These are phyloP conservation scores for Tapirus terrestris DNA, from an alignment of 2,113 vertebrate species.

Conservation along the genomic window DNA sequence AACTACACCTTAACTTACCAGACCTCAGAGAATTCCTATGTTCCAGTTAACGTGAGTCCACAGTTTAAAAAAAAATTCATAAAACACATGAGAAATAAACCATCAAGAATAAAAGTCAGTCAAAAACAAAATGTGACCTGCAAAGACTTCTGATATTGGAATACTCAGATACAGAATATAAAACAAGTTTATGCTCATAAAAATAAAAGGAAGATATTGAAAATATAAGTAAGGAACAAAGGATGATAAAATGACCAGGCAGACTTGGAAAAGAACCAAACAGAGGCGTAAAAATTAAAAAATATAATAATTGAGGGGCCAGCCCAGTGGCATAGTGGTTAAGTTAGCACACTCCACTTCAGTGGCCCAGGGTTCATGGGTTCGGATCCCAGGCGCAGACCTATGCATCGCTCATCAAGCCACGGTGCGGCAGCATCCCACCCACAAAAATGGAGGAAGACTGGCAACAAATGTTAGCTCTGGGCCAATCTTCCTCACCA, in stretches of 20 bases:
- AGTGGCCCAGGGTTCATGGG: no score
- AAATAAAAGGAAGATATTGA: background rate
- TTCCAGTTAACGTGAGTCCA: background rate
- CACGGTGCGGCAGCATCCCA: no score
- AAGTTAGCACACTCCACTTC: no score
- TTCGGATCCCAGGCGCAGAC: no score
- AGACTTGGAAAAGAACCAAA: constrained; percentile 13
- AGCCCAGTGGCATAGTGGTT: no score
- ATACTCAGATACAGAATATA: constrained; percentile 23
- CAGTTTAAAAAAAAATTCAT: background rate
- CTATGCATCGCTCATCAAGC: no score
- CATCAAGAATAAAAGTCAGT: constrained; percentile 5
- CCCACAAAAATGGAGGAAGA: no score
- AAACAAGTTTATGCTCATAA: background rate
- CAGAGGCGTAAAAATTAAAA: background rate
- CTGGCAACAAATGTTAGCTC: no score
- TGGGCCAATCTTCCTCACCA: no score
- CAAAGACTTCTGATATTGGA: background rate
- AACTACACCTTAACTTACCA: background rate
- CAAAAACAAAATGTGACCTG: background rate
- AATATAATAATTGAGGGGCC: background rate
- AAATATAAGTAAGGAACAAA: background rate
- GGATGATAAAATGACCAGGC: background rate
- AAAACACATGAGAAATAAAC: constrained; percentile 8
- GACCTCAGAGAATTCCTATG: constrained; percentile 12